Evolutionary conservation across 2,888 invertebrate species (phyloP), one percentile per base, ranked within the genome.

Genomic region (Panopea generosa): DNA sequence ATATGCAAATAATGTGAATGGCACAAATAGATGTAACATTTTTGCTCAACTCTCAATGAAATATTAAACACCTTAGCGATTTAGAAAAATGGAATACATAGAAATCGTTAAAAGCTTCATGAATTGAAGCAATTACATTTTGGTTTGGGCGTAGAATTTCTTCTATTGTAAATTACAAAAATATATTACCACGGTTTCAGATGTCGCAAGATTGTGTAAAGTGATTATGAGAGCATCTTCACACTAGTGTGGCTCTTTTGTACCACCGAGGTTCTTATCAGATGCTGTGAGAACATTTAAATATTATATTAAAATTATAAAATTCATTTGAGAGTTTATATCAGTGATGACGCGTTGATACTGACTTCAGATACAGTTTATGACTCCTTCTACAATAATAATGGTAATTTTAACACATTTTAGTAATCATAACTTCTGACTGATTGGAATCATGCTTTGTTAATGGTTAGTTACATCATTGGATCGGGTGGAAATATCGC

Each of bases 231-330:
- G 61, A 49, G 33, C 49, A 27, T 27, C 49, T 57, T 56, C 49
- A 22, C 50, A 38, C 40, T 45, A n/a, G 27, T 40, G 50, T 61
- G 55, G 26, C 33, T 53, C 66, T 61, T 47, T 61, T 61, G 66
- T 66, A 33, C 14, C 53, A 22, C 49, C 18, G 14, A 45, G 11
- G 16, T 9, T 40, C 26, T 70, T 63, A 72, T 72, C 72, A 38
- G 66, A 72, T 66, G 24, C 33, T 29, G 38, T 14, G 38, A 57
- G 52, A 62, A 62, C 67, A 63, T 68, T 68, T 67, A 57, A 73
- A 73, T 62, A 62, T 68, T 62, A 61, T 67, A 73, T 61, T 62
- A 55, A 67, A 61, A 61, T 66, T 73, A 67, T 50, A 55, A 73
- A 67, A 68, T 56, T 67, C 62, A 67, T 57, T 43, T 43, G 67